A percentile compares a stretch with the other conserved stretches of the same genome.
phyloP scores from a whole-genome alignment of 2,888 invertebrate species.

The Trilocha varians region DNA sequence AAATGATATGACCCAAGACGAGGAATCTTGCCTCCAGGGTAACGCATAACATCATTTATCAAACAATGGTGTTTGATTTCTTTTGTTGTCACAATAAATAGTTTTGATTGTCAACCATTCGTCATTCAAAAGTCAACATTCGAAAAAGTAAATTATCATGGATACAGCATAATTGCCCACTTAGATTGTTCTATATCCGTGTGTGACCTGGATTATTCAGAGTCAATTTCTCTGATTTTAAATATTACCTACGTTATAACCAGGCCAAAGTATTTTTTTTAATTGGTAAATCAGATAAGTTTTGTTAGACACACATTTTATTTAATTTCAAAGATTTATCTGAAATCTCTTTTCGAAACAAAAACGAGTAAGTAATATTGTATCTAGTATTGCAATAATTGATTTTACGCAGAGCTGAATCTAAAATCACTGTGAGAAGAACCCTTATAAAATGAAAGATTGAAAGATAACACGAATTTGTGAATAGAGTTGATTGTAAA shows the following conservation, averaged over 20 bases:
- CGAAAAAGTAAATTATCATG: conserved; percentile 3
- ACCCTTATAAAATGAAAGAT: not conserved
- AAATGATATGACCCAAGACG: not conserved
- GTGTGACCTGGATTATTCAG: too few relatives aligned
- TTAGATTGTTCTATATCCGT: too few relatives aligned
- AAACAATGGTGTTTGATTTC: conserved; percentile 19
- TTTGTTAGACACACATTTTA: not conserved
- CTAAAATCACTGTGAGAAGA: not conserved
- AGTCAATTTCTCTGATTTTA: too few relatives aligned
- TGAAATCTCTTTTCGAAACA: not conserved
- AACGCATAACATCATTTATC: conserved; percentile 22
- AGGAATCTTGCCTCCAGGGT: conserved; percentile 10
- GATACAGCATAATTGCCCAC: too few relatives aligned
- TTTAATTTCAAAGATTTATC: not conserved
- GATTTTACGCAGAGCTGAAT: not conserved
- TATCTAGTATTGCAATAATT: not conserved
- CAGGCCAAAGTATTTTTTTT: too few relatives aligned
- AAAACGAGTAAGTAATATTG: not conserved
- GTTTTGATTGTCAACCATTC: conserved; percentile 14
- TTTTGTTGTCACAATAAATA: conserved; percentile 15
- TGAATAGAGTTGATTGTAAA: not conserved
- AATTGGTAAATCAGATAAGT: too few relatives aligned
- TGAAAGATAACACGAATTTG: too few relatives aligned
- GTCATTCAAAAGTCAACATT: conserved; percentile 6
- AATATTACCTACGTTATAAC: too few relatives aligned